Evolutionary conservation across 2,888 invertebrate species (phyloP).

Genomic region (Pterobdella sp.): DNA sequence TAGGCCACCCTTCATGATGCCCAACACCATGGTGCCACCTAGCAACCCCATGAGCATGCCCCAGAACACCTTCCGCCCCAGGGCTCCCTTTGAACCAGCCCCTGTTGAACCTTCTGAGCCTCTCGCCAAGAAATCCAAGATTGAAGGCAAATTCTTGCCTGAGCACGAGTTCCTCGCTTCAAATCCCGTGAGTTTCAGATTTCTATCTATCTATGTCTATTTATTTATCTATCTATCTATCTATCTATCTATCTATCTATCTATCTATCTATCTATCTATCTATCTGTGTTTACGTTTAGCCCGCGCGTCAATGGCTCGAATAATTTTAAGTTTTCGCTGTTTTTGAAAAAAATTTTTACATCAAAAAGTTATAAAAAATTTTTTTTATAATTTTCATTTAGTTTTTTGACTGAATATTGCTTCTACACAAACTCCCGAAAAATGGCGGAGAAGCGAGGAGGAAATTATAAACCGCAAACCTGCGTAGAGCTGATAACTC

Average conservation of each 20-base stretch:
- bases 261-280: too few relatives aligned
- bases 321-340: not conserved
- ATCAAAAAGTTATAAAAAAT: too few relatives aligned
- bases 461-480: too few relatives aligned
- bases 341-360: too few relatives aligned
- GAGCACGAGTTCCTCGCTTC: conserved; percentile 65
- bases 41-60: conserved; percentile 5
- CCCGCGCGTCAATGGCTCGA: too few relatives aligned
- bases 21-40: conserved; percentile 10
- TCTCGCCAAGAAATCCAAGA: conserved; percentile 72
- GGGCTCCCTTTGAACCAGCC: not conserved
- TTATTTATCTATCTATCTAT: not conserved
- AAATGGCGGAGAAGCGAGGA: too few relatives aligned
- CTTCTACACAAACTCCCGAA: too few relatives aligned
- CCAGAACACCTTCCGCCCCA: not conserved
- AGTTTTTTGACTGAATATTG: too few relatives aligned
- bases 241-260: not conserved
- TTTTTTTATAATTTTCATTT: too few relatives aligned
- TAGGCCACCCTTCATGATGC: conserved; percentile 16
- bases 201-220: not conserved
- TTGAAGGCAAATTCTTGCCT: conserved; percentile 84
- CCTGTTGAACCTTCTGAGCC: conserved; percentile 63
- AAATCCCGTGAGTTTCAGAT: conserved; percentile 32
- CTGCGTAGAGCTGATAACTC: too few relatives aligned
- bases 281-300: too few relatives aligned